Percentiles rank a stretch among this genome's conserved stretches.
Evolutionary conservation across 2,113 vertebrate genomes (phyloP).

Genomic region (Psammodynastes pulverulentus): DNA sequence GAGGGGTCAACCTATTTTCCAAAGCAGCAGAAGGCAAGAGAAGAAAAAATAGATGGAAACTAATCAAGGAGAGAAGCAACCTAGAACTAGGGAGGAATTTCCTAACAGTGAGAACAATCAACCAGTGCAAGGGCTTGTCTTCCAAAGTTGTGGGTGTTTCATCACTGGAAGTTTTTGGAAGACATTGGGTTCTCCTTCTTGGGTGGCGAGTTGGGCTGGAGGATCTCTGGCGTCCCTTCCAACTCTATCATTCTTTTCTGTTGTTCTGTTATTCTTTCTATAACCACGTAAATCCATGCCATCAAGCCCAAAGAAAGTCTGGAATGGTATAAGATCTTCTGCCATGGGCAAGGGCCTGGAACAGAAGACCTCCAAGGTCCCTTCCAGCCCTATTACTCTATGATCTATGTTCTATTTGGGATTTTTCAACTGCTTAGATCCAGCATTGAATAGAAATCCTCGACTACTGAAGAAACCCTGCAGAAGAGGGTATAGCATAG

Average conservation of each 20-base stretch:
- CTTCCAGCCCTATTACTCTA: background rate
- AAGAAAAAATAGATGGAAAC: no score
- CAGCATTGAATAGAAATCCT: background rate
- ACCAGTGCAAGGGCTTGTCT: background rate
- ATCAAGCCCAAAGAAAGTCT: background rate
- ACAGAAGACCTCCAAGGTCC: background rate
- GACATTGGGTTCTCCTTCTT: background rate
- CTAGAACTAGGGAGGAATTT: background rate
- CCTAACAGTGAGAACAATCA: background rate
- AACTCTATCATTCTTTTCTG: background rate
- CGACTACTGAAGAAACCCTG: background rate
- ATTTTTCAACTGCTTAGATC: background rate
- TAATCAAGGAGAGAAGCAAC: no score
- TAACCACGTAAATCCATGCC: background rate
- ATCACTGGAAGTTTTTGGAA: background rate
- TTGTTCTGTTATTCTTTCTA: background rate
- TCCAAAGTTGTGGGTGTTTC: background rate
- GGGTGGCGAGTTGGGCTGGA: background rate
- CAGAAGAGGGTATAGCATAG: background rate
- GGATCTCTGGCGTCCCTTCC: background rate
- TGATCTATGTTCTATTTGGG: background rate
- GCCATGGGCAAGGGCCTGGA: background rate
- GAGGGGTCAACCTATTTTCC: no score
- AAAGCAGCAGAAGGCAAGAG: no score
- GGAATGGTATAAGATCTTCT: background rate